Conservation (phyloP, 2,888 invertebrate species). For the Rhamphomyia laevipes region DNA sequence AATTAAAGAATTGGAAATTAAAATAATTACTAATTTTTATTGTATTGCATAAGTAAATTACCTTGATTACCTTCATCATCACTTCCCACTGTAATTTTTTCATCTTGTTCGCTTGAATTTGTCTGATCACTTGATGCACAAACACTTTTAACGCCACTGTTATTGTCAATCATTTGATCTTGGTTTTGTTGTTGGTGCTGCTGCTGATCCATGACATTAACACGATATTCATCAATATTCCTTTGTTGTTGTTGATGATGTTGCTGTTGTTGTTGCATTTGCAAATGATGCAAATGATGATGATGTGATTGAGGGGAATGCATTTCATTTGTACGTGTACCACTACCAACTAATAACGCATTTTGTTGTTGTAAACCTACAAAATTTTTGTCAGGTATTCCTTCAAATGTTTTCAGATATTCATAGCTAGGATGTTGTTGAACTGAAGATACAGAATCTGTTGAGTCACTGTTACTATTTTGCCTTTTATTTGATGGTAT, state of each 20-base stretch:
- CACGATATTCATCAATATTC: slow-evolving; percentile 12
- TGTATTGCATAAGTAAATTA: slow-evolving; percentile 6
- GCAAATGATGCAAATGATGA: slow-evolving; percentile 8
- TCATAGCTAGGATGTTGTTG: slow-evolving; percentile 16
- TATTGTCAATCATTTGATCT: slow-evolving; percentile 30
- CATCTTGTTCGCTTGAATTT: slow-evolving; percentile 36
- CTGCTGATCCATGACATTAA: slow-evolving; percentile 16
- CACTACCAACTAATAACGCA: slow-evolving; percentile 12
- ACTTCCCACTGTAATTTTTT: slow-evolving; percentile 37
- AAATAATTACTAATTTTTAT: neutral
- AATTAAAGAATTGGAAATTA: no score
- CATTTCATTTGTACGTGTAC: slow-evolving; percentile 11
- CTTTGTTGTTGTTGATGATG: slow-evolving; percentile 16
- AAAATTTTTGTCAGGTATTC: slow-evolving; percentile 33
- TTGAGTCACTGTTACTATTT: slow-evolving; percentile 17
- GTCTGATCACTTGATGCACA: slow-evolving; percentile 37
- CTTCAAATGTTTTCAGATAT: slow-evolving; percentile 24
- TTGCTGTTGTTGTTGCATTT: slow-evolving; percentile 22
- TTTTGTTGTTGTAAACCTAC: slow-evolving; percentile 30
- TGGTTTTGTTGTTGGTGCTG: slow-evolving; percentile 19
- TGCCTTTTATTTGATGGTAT: slow-evolving; percentile 18
- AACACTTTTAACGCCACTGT: slow-evolving; percentile 35
- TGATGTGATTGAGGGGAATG: slow-evolving; percentile 8
- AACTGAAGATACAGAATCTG: slow-evolving; percentile 10
- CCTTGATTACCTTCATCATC: slow-evolving; percentile 34